Evolutionary conservation across 2,888 invertebrate species (phyloP), one percentile per base, ranked within the genome.

Genomic region (Tribolium freemani): DNA sequence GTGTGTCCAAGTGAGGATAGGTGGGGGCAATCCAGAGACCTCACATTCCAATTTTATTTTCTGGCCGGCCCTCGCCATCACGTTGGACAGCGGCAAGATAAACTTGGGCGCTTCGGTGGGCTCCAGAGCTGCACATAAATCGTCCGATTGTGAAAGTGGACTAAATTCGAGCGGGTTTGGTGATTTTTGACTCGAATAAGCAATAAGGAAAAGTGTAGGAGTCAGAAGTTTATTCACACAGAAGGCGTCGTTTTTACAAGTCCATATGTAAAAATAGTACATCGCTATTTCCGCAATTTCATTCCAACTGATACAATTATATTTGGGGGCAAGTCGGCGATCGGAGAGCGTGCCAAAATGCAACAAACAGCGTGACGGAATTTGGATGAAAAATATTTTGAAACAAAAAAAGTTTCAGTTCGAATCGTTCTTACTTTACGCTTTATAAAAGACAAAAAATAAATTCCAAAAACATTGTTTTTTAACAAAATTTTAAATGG

Each of bases 61-160:
- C 82, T 93, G 92, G 54, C 93, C 93, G 68, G 92, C 91, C 77
- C 92, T 88, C 5, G 91, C 92, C 90, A 92, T 92, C n/a, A 91
- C 90, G 84, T 93, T 93, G 1, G 90, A 90, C 38, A 93, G 87
- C 2, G 92, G 90, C 69, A 88, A 86, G 56, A 89, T 86, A 78
- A 94, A 92, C 67, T 85, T 86, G 9, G 93, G 93, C 69, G 89
- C 84, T 83, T 91, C 90, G n/a, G 89, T 88, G 45, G 90, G 89
- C 79, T 90, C 90, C 74, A 90, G 85, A 66, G 92, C 92, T 91
- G 83, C 71, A 81, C 50, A 64, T 64, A 57, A 70, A 70, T 70
- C 44, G 11, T 1, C 6, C 66, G 21, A 31, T 58, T 58, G 50
- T 57, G 45, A 68, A 56, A 67, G 10, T 30, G 51, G 30, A 31